Evolutionary conservation across 2,888 invertebrate genomes (phyloP), one percentile per base, ranked within the genome.

Genomic region (Cantharis rufa): DNA sequence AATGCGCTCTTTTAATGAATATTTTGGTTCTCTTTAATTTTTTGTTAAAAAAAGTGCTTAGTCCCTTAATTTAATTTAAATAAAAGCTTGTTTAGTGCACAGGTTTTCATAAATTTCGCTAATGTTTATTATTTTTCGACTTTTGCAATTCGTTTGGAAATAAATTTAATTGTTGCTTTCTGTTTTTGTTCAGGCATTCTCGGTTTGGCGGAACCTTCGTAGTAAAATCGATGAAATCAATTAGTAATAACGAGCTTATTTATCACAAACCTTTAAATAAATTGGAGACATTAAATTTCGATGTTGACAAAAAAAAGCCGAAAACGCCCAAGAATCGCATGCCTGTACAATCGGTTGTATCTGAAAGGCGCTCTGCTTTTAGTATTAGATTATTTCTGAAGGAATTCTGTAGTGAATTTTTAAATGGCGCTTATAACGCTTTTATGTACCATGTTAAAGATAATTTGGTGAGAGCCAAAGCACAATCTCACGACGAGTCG

Each of bases 181-280:
- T 68, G 15, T 32, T 74, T 74, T 70, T 62, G 78, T 82, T 62
- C 85, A 95, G 98, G 83, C 97, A 97, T 89, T 97, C 98, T 0
- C 92, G 96, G 80, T 98, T 98, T 87, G 97, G 97, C 32, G 98
- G 98, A 71, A 97, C 98, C 10, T 99, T 94, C 89, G 94, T 95
- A 0, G 92, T 99, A 15, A 93, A 95, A 87, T 97, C 98, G 86
- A 93, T 98, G 92, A 98, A 98, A 88, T 96, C 98, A 18, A 94
- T 98, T 85, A 94, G 95, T 81, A 94, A 90, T 74, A 94, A 94
- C 84, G 95, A 97, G 85, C 89, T 97, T 77, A 95, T 98, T 83
- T 95, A 94, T 85, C 95, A 98, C 87, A 96, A 96, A 87, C 94
- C 97, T 2, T 89, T 97, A 72, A 92, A 92, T 83, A 94, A 94